Base-by-base conservation (phyloP, 2,113 vertebrate species). In the Tyrannus savana region DNA sequence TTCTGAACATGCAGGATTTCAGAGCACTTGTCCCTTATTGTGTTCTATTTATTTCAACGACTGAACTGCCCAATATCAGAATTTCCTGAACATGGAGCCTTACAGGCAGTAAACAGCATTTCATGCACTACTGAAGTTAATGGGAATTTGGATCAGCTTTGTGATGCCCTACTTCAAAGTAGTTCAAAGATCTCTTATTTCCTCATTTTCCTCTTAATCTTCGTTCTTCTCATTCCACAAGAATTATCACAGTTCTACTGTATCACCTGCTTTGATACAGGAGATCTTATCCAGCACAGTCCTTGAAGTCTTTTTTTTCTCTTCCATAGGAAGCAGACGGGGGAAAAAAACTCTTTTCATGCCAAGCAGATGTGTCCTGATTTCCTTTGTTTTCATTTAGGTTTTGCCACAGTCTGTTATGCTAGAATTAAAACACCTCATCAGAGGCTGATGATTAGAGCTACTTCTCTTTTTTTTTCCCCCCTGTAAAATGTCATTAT, bases 201-300 rank as follows among this genome's bases (percentile, higher is more conserved):
- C 50, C n/a, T 80, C 58, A 23, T 89, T 95, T 94, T 76, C 63
- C 46, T 82, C 78, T 77, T 90, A 60, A 84, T 92, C 86, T 92
- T 92, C 0, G 0, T 59, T 90, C 53, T 23, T 95, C 75, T 92
- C 55, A 59, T 94, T 93, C 76, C 72, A 24, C 63, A 42, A 80
- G 90, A 96, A 78, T 93, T 96, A 82, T 64, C 89, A 78, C 84
- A 90, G 56, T 59, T 90, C 53, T 49, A 25, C 84, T 73, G 69
- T 63, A 71, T 95, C 86, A 28, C 86, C 67, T 62, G 81, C 92
- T 94, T 96, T 96, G 93, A 93, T 94, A 94, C 1, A 19, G 3
- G 31, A 84, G 85, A 88, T 94, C 84, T 93, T 94, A 72, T 94
- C 79, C 89, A 83, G 69, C 39, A 60, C 23, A 60, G 71, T 39